phyloP scores from a whole-genome alignment of 2,888 invertebrate genomes.

The Autographa gamma region DNA sequence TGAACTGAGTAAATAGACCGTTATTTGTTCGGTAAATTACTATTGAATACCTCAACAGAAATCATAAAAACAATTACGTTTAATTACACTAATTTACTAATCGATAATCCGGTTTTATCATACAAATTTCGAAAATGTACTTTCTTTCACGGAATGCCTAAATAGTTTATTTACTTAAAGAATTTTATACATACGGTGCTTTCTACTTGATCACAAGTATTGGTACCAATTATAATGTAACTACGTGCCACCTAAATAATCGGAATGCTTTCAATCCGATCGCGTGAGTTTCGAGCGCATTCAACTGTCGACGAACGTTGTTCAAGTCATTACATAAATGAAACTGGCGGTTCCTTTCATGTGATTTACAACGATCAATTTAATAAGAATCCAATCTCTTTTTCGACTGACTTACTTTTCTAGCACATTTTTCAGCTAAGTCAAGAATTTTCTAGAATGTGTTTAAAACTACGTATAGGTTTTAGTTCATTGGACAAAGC shows the following conservation, averaged over 20 bases:
- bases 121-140: background rate
- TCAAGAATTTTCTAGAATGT: background rate
- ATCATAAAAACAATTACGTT: background rate
- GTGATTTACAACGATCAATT: slow-evolving; percentile 10
- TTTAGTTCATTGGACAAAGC: background rate
- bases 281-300: slow-evolving; percentile 16
- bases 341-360: slow-evolving; percentile 12
- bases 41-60: background rate
- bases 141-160: background rate
- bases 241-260: slow-evolving; percentile 11
- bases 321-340: slow-evolving; percentile 10
- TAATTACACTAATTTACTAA: slow-evolving; percentile 4
- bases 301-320: slow-evolving; percentile 11
- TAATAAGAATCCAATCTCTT: slow-evolving; percentile 4
- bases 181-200: background rate
- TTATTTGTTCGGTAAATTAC: background rate
- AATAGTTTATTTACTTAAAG: background rate
- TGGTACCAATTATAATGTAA: background rate
- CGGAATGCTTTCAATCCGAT: slow-evolving; percentile 14
- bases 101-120: background rate
- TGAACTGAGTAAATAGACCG: too few species aligned
- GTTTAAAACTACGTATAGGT: background rate
- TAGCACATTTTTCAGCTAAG: too few species aligned
- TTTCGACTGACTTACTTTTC: background rate
- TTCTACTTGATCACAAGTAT: background rate